Conservation (phyloP, 2,113 vertebrate genomes). For the Grammomys dolichurus region DNA sequence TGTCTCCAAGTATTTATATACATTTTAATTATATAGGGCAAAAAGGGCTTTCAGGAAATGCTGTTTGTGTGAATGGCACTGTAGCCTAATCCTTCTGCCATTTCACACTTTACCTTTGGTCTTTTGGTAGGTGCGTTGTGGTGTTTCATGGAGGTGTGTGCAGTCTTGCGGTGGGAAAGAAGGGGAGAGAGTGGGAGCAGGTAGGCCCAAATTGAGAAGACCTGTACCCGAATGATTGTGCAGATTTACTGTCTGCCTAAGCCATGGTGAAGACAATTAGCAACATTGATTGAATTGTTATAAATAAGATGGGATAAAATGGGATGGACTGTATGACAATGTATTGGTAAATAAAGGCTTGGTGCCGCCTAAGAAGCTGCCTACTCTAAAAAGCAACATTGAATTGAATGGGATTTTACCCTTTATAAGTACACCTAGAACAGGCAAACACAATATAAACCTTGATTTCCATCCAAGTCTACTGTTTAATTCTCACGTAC, state of each 20-base stretch:
- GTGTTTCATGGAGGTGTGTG: background rate
- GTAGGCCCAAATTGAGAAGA: background rate
- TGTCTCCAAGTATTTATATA: conserved; percentile 17
- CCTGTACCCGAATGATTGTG: background rate
- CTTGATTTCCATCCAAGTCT: conserved; percentile 51
- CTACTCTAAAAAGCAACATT: conserved; percentile 55
- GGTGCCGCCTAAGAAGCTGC: conserved; percentile 25
- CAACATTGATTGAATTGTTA: conserved; percentile 7
- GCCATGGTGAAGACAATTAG: conserved; percentile 22
- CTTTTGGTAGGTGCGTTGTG: background rate
- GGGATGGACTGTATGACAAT: background rate
- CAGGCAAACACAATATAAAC: conserved; percentile 49
- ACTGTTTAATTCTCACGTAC: conserved; percentile 63
- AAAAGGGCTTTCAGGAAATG: conserved; percentile 21
- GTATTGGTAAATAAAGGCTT: conserved; percentile 48
- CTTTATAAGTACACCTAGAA: conserved; percentile 32
- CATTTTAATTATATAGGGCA: background rate
- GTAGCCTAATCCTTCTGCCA: background rate
- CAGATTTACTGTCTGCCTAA: background rate
- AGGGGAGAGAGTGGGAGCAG: background rate
- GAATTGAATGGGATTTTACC: conserved; percentile 58
- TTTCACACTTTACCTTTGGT: conserved; percentile 33
- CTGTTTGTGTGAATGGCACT: background rate
- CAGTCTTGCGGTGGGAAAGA: background rate
- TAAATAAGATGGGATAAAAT: background rate